phyloP scores from a whole-genome alignment of 2,113 vertebrate species.

The Brachypodius melanocephalos region DNA sequence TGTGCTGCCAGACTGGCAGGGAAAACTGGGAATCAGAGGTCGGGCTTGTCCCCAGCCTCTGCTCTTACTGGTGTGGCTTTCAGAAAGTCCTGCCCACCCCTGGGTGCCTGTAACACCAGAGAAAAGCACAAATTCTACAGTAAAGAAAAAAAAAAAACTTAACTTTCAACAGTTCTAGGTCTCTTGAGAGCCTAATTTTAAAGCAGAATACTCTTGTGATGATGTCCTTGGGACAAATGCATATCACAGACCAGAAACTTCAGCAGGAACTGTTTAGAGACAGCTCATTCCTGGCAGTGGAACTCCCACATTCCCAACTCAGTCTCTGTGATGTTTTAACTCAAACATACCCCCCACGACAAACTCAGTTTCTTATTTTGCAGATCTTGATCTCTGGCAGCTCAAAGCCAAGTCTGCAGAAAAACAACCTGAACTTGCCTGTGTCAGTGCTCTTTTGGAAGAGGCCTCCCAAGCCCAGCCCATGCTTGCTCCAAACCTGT shows the following conservation, averaged over 20 bases:
- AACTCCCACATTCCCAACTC: not conserved
- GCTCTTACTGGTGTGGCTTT: not conserved
- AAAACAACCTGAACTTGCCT: not conserved
- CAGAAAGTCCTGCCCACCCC: not conserved
- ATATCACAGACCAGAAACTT: not conserved
- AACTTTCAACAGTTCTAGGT: not conserved
- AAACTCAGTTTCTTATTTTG: not conserved
- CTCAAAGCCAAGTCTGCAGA: not conserved
- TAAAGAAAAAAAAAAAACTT: not conserved
- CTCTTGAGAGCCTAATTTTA: not conserved
- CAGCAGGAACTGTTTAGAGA: not conserved
- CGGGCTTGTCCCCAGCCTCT: not conserved
- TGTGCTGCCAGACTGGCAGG: not conserved
- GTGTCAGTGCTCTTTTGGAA: not conserved
- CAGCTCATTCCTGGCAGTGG: not conserved
- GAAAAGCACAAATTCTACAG: not conserved
- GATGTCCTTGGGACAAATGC: not conserved
- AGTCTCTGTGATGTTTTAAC: not conserved
- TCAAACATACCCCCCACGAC: not conserved
- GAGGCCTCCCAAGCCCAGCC: not conserved
- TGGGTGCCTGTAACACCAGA: not conserved
- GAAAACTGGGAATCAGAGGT: not conserved
- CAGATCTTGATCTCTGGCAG: not conserved
- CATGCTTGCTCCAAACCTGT: not conserved
- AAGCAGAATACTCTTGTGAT: not conserved